A percentile compares a stretch with the other conserved stretches of the same genome.
Conservation (phyloP, 2,113 vertebrate species). For the Urocolius indicus region DNA sequence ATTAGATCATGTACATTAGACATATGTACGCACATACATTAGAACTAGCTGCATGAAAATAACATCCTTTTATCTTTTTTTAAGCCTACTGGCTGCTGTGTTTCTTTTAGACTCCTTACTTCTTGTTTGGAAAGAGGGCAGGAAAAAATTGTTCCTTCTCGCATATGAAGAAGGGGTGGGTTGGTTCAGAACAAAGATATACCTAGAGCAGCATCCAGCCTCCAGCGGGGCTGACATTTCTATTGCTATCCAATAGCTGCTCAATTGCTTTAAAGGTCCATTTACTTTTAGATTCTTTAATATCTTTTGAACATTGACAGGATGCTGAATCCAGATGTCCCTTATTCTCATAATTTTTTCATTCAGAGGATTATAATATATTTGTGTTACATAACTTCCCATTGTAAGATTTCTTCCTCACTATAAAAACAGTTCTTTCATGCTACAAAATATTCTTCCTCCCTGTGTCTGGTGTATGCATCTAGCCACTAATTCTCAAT, state of each 20-base stretch:
- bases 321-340: not conserved
- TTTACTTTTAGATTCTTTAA: not conserved
- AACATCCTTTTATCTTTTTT: not conserved
- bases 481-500: not conserved
- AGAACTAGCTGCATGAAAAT: not conserved
- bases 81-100: not conserved
- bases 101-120: not conserved
- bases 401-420: not conserved
- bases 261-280: not conserved
- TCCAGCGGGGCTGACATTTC: not conserved
- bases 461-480: not conserved
- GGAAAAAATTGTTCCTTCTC: not conserved
- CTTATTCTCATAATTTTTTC: not conserved
- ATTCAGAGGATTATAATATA: not conserved
- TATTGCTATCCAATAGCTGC: not conserved
- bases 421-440: not conserved
- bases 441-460: not conserved
- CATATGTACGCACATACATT: not conserved
- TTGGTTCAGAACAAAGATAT: not conserved
- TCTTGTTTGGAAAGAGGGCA: not conserved
- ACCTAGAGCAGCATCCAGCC: not conserved
- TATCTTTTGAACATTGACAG: not conserved
- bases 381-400: not conserved
- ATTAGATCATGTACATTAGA: not conserved
- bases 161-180: not conserved